Base-by-base conservation (phyloP, 2,888 invertebrate genomes). In the Leuctra nigra region DNA sequence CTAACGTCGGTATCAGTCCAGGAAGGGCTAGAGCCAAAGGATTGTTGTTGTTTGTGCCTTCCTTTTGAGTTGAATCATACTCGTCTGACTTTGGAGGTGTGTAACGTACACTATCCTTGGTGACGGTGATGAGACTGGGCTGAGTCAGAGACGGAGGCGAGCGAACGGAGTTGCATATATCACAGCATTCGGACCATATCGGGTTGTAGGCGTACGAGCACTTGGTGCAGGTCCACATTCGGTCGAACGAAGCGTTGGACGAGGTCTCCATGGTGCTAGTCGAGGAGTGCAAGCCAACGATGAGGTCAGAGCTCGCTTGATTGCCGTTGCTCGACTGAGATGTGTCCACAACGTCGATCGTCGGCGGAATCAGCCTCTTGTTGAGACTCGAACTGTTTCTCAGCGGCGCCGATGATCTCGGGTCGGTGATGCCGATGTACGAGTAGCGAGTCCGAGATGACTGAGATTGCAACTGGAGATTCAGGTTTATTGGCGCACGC, bases 201-300 rank as follows among this genome's bases (percentile, higher is more conserved):
- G 86, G 86, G 74, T 92, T 89, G 72, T 90, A 91, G 60, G 89
- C 86, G 74, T 87, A 93, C 69, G 91, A 90, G 73, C 93, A 94
- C 71, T 87, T 86, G 58, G 80, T 78, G 73, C 93, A 93, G 62
- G 88, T 89, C 92, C 93, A 93, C 82, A 88, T 86, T 64, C 88
- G 62, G 52, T 67, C 68, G 38, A 66, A 54, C 14, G 60, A 53
- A 22, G 59, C 54, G 22, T 52, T 52, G 9, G 59, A 57, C 54
- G 56, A 53, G 22, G 52, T 50, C 9, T 53, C 44, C n/a, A 55
- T 53, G 11, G 60, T 52, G 14, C 55, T 53, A n/a, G 53, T 46
- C 11, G 55, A 58, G 13, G 54, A 47, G 35, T 33, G 25, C 14
- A 35, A 22, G 23, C 46, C 44, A 9, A 52, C 41, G 16, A 46